phyloP scores from a whole-genome alignment of 2,113 vertebrate species.

The Glareola pratincola region DNA sequence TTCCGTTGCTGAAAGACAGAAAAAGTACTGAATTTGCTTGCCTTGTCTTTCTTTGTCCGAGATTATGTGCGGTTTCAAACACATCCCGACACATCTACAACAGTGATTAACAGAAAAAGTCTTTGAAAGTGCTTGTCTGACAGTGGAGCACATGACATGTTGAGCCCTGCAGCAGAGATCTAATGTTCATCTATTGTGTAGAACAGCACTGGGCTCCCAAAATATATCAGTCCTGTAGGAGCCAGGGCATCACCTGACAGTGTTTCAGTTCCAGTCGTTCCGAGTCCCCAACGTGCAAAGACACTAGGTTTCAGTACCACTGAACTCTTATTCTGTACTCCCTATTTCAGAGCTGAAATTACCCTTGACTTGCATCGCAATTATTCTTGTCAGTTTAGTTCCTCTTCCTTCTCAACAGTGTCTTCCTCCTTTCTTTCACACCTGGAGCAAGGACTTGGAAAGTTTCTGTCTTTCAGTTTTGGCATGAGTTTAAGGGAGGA shows the following conservation, averaged over 20 bases:
- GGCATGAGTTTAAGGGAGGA: not conserved
- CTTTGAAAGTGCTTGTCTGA: not conserved
- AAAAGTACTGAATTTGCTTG: not conserved
- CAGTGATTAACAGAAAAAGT: not conserved
- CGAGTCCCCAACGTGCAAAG: not conserved
- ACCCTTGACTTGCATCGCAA: not conserved
- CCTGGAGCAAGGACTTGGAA: not conserved
- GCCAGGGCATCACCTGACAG: not conserved
- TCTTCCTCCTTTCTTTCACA: not conserved
- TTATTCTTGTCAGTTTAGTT: not conserved
- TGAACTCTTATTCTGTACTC: not conserved
- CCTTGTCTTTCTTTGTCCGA: conserved; percentile 29
- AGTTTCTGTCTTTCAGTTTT: not conserved
- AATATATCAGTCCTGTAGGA: not conserved
- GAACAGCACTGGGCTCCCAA: not conserved
- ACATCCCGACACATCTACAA: not conserved
- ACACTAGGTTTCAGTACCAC: not conserved
- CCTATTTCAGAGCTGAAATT: not conserved
- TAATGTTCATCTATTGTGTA: not conserved
- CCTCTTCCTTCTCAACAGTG: not conserved
- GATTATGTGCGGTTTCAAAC: not conserved
- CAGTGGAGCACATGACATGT: not conserved
- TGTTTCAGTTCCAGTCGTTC: not conserved
- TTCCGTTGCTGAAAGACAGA: not conserved
- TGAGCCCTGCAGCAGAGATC: not conserved